phyloP scores from a whole-genome alignment of 2,797 vertebrate species.

The Sciurus carolinensis region DNA sequence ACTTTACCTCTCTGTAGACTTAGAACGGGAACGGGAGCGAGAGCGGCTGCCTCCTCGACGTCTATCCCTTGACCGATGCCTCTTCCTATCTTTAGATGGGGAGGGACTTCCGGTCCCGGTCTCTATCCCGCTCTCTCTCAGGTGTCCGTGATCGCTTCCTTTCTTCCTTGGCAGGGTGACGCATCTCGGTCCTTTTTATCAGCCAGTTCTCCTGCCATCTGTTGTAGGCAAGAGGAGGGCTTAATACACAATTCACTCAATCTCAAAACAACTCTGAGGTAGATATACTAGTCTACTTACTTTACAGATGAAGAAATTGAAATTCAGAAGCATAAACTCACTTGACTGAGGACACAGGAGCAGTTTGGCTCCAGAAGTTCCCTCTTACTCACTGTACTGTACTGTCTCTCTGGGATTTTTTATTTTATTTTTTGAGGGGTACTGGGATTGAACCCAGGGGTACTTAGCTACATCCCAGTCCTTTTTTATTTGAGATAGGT shows the following conservation, averaged over 20 bases:
- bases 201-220: slow-evolving; percentile 96
- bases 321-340: slow-evolving; percentile 8
- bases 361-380: neutral
- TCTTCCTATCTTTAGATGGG: slow-evolving; percentile 94
- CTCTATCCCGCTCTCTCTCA: slow-evolving; percentile 89
- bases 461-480: no score
- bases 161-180: slow-evolving; percentile 92
- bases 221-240: neutral
- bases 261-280: slow-evolving; percentile 23
- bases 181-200: slow-evolving; percentile 94
- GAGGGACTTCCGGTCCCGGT: slow-evolving; percentile 93
- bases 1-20: slow-evolving; percentile 94
- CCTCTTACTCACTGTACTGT: neutral
- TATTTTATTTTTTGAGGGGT: no score
- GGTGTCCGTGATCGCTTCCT: slow-evolving; percentile 91
- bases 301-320: neutral
- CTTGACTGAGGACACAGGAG: neutral
- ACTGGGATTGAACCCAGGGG: no score
- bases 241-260: slow-evolving; percentile 31
- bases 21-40: slow-evolving; percentile 92
- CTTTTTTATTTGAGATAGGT: no score
- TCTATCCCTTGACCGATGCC: slow-evolving; percentile 95
- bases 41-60: slow-evolving; percentile 93
- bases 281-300: neutral
- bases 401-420: neutral